phyloP scores from a whole-genome alignment of 2,888 invertebrate genomes.

The Amblyjoppa proteus region DNA sequence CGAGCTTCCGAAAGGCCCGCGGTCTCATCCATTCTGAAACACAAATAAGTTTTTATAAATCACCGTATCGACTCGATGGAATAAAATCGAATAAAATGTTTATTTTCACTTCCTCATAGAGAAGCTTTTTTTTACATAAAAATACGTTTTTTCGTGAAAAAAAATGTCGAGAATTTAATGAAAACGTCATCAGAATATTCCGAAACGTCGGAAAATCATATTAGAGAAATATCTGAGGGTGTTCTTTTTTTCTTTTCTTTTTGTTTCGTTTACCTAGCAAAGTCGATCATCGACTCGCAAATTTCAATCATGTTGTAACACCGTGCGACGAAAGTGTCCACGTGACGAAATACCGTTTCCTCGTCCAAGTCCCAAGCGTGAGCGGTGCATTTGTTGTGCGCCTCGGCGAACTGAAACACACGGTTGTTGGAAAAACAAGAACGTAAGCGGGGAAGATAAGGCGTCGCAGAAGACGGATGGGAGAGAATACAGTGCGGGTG shows the following conservation, averaged over 20 bases:
- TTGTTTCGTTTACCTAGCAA: constrained; percentile 87
- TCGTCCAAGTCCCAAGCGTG: constrained; percentile 91
- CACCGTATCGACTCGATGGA: too few species aligned
- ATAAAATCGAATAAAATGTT: too few species aligned
- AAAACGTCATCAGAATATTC: too few species aligned
- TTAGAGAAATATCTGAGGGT: too few species aligned
- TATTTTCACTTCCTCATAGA: too few species aligned
- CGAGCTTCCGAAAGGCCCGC: constrained; percentile 89
- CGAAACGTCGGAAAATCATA: too few species aligned
- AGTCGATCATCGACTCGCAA: constrained; percentile 95
- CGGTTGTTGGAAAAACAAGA: constrained; percentile 5
- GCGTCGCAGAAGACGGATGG: constrained; percentile 6
- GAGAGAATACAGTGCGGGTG: constrained; percentile 54
- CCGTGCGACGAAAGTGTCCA: constrained; percentile 94
- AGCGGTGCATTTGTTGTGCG: constrained; percentile 86
- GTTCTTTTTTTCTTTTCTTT: too few species aligned
- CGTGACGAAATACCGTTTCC: constrained; percentile 94
- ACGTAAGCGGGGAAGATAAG: not conserved
- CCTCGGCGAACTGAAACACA: constrained; percentile 86
- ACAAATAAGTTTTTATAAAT: not conserved
- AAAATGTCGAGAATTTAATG: too few species aligned
- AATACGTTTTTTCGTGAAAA: too few species aligned
- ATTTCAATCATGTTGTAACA: constrained; percentile 95
- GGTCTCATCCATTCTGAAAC: constrained; percentile 89
- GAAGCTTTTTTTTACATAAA: too few species aligned